These are phyloP conservation scores for Corynorhinus townsendii DNA, from an alignment of 2,113 vertebrate genomes.

Conservation along the genomic window DNA sequence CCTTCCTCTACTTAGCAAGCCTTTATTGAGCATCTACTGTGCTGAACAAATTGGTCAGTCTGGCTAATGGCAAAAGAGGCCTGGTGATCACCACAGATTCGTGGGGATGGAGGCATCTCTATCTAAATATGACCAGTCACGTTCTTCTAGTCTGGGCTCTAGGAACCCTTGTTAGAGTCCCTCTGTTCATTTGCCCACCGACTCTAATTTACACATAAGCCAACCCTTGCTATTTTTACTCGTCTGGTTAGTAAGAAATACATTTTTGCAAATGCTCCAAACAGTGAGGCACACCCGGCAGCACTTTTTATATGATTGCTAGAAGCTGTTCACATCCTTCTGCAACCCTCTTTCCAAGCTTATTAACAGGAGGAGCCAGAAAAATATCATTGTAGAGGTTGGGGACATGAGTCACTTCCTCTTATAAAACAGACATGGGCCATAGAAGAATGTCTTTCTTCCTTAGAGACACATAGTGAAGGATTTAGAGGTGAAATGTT, in stretches of 20 bases:
- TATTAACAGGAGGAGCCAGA: neutral
- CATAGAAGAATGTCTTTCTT: neutral
- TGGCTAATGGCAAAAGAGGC: neutral
- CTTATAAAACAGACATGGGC: slow-evolving; percentile 28
- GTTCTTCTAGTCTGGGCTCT: neutral
- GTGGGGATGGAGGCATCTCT: neutral
- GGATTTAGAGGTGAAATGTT: neutral
- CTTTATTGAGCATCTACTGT: neutral
- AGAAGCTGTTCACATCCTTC: neutral
- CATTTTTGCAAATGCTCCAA: neutral
- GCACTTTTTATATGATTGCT: neutral
- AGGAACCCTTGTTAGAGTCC: neutral
- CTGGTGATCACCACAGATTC: neutral
- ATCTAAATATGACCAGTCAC: neutral
- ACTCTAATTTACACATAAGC: neutral
- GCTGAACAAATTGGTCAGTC: neutral
- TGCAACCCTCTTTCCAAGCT: neutral
- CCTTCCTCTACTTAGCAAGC: neutral
- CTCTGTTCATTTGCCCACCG: neutral
- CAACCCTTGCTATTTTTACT: neutral
- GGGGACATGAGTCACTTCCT: slow-evolving; percentile 16
- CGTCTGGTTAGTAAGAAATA: neutral
- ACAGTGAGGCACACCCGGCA: neutral
- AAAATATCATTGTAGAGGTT: slow-evolving; percentile 3
- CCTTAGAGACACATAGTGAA: neutral